Percentiles rank a stretch among this genome's conserved stretches.
Conservation (phyloP, 2,797 vertebrate genomes). For the Sarcophilus harrisii region DNA sequence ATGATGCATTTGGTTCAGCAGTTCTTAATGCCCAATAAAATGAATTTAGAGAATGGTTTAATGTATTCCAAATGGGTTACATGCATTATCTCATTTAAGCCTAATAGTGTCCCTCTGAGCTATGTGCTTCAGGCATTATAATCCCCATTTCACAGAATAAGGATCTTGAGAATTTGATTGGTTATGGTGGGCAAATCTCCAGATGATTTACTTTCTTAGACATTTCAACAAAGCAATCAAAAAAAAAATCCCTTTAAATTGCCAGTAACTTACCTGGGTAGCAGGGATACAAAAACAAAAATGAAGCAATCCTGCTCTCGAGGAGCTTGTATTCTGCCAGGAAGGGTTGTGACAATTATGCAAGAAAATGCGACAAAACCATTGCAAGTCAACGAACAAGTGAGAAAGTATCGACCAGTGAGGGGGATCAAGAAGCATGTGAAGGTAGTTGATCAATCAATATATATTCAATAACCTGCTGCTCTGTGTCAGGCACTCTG, state of each 20-base stretch:
- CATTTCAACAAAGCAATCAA: neutral
- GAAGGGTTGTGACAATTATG: neutral
- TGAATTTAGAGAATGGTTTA: neutral
- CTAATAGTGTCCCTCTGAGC: neutral
- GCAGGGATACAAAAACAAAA: neutral
- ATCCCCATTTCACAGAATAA: neutral
- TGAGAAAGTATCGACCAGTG: neutral
- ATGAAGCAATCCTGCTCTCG: neutral
- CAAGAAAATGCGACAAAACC: fast-evolving
- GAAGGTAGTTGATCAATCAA: neutral
- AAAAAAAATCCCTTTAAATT: neutral
- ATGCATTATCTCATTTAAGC: neutral
- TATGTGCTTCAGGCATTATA: neutral
- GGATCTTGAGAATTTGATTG: neutral
- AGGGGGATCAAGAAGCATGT: neutral
- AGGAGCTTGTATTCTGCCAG: neutral
- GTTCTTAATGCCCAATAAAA: neutral
- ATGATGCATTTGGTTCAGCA: neutral
- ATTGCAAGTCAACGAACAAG: neutral
- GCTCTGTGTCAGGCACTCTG: neutral
- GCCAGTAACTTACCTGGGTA: neutral
- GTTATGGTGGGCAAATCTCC: neutral
- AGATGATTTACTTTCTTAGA: neutral
- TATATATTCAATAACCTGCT: neutral
- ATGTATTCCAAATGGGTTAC: neutral